These are phyloP conservation scores for Cepaea hortensis DNA, from an alignment of 2,888 invertebrate genomes.

Conservation along the genomic window DNA sequence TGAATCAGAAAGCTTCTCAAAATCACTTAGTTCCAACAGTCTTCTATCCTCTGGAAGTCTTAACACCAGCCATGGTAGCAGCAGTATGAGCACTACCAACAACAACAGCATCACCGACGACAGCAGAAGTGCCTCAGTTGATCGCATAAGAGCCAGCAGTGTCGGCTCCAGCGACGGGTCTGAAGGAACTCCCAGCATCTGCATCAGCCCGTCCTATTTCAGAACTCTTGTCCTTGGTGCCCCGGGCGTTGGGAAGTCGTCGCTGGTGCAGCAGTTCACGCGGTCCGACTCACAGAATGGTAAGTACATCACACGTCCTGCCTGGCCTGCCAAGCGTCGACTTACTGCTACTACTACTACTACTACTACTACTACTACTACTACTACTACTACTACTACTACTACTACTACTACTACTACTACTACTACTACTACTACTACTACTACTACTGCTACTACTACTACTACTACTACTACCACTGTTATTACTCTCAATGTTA, in stretches of 20 bases:
- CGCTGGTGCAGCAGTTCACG: constrained; percentile 83
- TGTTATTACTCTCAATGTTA: neutral
- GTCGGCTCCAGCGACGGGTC: constrained; percentile 35
- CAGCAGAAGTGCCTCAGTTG: constrained; percentile 77
- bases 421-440: neutral
- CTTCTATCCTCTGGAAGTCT: constrained; percentile 83
- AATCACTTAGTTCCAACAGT: constrained; percentile 45
- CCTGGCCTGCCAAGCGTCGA: neutral
- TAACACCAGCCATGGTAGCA: constrained; percentile 89
- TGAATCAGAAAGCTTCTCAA: constrained; percentile 77
- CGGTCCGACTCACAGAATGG: constrained; percentile 79
- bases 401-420: constrained; percentile 42
- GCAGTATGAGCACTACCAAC: constrained; percentile 69
- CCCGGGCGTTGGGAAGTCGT: constrained; percentile 83
- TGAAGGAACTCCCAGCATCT: constrained; percentile 33
- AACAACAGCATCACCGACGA: constrained; percentile 65
- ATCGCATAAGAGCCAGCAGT: constrained; percentile 48
- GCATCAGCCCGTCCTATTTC: constrained; percentile 73
- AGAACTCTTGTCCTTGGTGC: constrained; percentile 83
- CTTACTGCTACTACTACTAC: constrained; percentile 25
- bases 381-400: constrained; percentile 31
- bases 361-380: constrained; percentile 33
- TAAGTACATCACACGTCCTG: neutral
- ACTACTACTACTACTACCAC: constrained; percentile 43
- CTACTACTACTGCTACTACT: constrained; percentile 9